Evolutionary conservation across 2,113 vertebrate genomes (phyloP), one percentile per base, ranked within the genome.

Genomic region (Limnothrissa miodon): DNA sequence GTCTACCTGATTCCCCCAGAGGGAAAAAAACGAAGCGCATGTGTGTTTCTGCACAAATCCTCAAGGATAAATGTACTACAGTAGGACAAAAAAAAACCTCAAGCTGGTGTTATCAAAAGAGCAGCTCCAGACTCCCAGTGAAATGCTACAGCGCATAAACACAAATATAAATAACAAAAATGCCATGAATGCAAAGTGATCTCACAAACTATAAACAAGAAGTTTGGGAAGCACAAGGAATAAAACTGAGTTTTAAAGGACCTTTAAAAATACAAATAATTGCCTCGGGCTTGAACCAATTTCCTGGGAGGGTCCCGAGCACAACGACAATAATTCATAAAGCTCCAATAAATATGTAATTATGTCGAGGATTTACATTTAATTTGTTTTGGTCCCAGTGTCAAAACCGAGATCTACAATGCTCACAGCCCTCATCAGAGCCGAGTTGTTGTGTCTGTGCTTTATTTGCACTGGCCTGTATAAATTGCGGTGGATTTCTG

Each of bases 31-130:
- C 86, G 62, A 89, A 86, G 83, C 62, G 48, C 45, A 15, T 85
- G 87, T 90, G 86, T 88, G 44, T 85, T 88, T 87, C 81, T 45
- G 81, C 87, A 90, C 87, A 88, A 86, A 87, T 90, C 91, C 90
- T 91, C 84, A 92, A 92, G 90, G 92, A 93, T 90, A 92, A 92
- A 91, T 87, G 84, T 82, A 39, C 86, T 79, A 87, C 81, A 85
- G 81, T 85, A 88, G 78, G 80, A 23, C 84, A 90, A 85, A 88
- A 91, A 91, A 89, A 84, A 42, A 42, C 85, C 84, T 80, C 78
- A 78, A 78, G 66, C 88, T 87, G 90, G 87, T 86, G 90, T 91
- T 89, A n/a, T 87, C 83, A 85, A 90, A 82, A 82, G 83, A 78
- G 79, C 23, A 83, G 46, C 84, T 86, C 88, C 81, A 87, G 86